Percentiles rank a stretch among this genome's conserved stretches.
phyloP scores from a whole-genome alignment of 1,140 invertebrate genomes.

The Neodiprion lecontei region DNA sequence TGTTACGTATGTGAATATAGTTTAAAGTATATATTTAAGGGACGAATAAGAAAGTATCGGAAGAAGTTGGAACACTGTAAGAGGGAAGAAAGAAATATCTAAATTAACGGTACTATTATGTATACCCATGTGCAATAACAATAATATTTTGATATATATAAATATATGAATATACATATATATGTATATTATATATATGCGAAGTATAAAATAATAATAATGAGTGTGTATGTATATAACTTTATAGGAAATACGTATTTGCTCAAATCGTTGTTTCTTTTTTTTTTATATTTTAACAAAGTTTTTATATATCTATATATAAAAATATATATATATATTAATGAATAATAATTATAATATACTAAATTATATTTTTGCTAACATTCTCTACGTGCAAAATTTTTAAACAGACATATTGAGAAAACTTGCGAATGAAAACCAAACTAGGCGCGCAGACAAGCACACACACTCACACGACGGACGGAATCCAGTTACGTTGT shows the following conservation, averaged over 20 bases:
- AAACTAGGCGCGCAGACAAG: background rate
- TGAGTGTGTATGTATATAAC: slow-evolving; percentile 29
- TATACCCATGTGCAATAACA: slow-evolving; percentile 56
- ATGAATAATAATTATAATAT: slow-evolving; percentile 46
- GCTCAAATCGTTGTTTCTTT: slow-evolving; percentile 60
- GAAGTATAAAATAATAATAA: background rate
- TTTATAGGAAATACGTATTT: slow-evolving; percentile 42
- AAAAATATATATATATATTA: slow-evolving; percentile 52
- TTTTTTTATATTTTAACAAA: slow-evolving; percentile 55
- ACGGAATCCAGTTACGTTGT: background rate
- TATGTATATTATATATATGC: background rate
- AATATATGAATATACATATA: slow-evolving; percentile 16
- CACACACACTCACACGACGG: background rate
- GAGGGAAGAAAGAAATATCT: background rate
- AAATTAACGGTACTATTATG: slow-evolving; percentile 16
- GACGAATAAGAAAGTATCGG: background rate
- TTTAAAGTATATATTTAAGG: background rate
- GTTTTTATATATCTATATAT: slow-evolving; percentile 55
- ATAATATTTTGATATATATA: slow-evolving; percentile 44
- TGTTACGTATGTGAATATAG: background rate
- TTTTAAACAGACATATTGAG: slow-evolving; percentile 10
- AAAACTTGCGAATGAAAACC: background rate
- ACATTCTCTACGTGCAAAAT: slow-evolving; percentile 37
- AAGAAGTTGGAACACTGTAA: background rate
- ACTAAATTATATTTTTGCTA: slow-evolving; percentile 59